These are phyloP conservation scores for Andrena hattorfiana DNA, from an alignment of 2,888 invertebrate species.

Conservation along the genomic window DNA sequence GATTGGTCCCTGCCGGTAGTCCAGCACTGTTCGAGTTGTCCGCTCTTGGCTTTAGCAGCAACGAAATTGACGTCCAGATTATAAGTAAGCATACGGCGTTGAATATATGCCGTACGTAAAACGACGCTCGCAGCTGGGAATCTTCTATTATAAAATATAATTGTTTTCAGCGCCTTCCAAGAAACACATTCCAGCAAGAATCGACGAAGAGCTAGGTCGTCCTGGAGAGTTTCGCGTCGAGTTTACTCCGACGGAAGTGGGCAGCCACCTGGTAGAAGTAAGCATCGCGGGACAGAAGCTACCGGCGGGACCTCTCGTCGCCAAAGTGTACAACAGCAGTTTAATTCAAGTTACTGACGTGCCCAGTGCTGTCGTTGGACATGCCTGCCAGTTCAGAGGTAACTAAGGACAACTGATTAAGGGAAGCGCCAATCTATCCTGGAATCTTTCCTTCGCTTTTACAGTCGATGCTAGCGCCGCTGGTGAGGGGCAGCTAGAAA, in stretches of 20 bases:
- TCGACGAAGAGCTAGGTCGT: conserved; percentile 92
- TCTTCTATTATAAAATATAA: background rate
- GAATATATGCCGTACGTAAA: background rate
- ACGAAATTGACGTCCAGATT: conserved; percentile 87
- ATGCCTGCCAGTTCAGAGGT: conserved; percentile 99
- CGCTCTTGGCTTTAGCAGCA: conserved; percentile 87
- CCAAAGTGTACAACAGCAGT: conserved; percentile 97
- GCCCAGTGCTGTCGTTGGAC: conserved; percentile 96
- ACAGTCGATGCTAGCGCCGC: conserved; percentile 99
- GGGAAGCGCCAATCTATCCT: background rate
- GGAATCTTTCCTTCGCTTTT: conserved; percentile 74
- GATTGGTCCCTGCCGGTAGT: conserved; percentile 95
- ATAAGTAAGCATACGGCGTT: conserved; percentile 85
- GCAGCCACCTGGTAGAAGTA: conserved; percentile 97
- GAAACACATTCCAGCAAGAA: conserved; percentile 92
- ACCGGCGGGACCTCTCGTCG: conserved; percentile 95
- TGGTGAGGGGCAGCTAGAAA: conserved; percentile 99
- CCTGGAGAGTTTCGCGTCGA: conserved; percentile 95
- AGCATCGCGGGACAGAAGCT: conserved; percentile 95
- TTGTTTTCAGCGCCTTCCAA: conserved; percentile 90
- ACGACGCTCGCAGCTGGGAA: background rate
- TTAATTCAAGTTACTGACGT: conserved; percentile 98
- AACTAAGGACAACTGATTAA: conserved; percentile 47
- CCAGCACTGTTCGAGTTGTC: conserved; percentile 96
- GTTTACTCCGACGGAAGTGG: conserved; percentile 97